Base-by-base conservation (phyloP, 23 tunicate genomes). In the Aplidium turbinatum region DNA sequence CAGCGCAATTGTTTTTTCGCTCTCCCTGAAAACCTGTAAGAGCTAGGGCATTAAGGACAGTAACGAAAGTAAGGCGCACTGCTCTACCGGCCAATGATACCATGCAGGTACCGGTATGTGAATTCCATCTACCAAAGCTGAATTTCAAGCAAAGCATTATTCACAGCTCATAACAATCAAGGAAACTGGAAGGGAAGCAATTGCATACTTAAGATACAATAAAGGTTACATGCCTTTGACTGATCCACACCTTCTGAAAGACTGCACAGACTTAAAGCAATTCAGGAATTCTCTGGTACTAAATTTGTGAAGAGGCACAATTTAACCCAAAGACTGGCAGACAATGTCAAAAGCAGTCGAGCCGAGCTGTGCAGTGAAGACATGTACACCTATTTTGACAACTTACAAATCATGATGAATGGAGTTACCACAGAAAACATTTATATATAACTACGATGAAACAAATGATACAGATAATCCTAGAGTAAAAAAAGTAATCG, bases 401-500 rank as follows among this genome's bases (percentile, higher is more conserved):
- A 60, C 21, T n/a, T 60, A 4, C 6, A 28, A 3, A 28, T 4
- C 9, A 24, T n/a, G 3, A 4, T 27, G 34, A 6, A 27, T 9
- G 67, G 35, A 4, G 35, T 60, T 26, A n/a, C 34, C 13, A 6
- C 73, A 4, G 6, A 27, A 3, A 60, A 60, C n/a, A 24, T 60
- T 13, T 60, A 28, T 7, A 60, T 60, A 28, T 7, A 60, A 60
- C 35, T 70, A 47, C 61, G 61, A 70, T 47, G 61, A 66, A 36
- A 66, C 72, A 11, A 66, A 66, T 22, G 4, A 35, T 4, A 66
- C 72, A 5, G 38, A 61, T 28, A 19, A 61, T 61, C 68, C 68
- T 5, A 23, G 30, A 32, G 38, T 19, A 9, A 61, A 61, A 28
- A 66, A 66, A 38, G 51, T 36, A 20, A 13, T 66, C 7, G 72